A percentile compares a stretch with the other conserved stretches of the same genome.
Conservation (phyloP, 1,140 invertebrate species). For the Hypsibius dujardini region DNA sequence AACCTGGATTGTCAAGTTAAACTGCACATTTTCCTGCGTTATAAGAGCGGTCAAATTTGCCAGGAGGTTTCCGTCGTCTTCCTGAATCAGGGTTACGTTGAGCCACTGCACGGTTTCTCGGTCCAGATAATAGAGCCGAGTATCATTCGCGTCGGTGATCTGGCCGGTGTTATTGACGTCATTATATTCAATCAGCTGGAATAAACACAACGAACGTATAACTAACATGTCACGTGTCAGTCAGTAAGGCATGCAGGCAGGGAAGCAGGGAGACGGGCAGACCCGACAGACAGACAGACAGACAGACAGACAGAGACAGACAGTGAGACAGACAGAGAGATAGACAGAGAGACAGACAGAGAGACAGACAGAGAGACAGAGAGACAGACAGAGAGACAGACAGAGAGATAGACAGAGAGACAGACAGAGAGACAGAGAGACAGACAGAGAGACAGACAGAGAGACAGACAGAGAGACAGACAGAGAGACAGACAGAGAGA, state of each 20-base stretch:
- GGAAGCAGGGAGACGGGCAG: not conserved
- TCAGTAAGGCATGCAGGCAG: not conserved
- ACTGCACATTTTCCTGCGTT: not conserved
- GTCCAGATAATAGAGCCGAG: not conserved
- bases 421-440: too few species aligned
- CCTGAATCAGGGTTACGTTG: not conserved
- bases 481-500: too few species aligned
- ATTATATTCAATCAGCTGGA: slow-evolving; percentile 14
- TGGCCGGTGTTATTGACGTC: not conserved
- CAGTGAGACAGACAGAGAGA: too few species aligned
- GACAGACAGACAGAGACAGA: too few species aligned
- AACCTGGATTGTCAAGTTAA: not conserved
- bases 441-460: too few species aligned
- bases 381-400: too few species aligned
- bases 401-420: too few species aligned
- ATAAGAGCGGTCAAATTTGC: not conserved
- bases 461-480: too few species aligned
- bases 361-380: too few species aligned
- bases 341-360: too few species aligned
- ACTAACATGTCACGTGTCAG: not conserved
- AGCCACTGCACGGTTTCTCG: not conserved
- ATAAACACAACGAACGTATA: not conserved
- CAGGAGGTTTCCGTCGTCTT: not conserved
- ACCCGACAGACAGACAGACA: too few species aligned
- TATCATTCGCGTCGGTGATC: not conserved